A percentile compares a stretch with the other conserved stretches of the same genome.
Evolutionary conservation across 2,888 invertebrate species (phyloP).

Genomic region (Patella pellucida): DNA sequence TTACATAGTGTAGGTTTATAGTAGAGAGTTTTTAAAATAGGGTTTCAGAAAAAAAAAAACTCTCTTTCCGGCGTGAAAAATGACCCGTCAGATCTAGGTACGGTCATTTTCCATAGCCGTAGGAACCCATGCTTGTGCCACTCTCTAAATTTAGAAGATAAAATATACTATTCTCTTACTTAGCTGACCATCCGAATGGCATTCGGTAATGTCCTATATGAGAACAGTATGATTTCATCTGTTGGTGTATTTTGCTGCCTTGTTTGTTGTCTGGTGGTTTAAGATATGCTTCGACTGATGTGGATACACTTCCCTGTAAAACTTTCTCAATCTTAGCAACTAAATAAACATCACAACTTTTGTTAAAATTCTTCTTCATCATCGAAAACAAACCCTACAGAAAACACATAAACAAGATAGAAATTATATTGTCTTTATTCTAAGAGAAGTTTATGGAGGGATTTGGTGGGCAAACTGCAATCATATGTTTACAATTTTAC

Average conservation of each 20-base stretch:
- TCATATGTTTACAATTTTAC: too few relatives aligned
- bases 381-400: constrained; percentile 88
- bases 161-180: constrained; percentile 48
- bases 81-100: too few relatives aligned
- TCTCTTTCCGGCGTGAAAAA: too few relatives aligned
- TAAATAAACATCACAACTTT: constrained; percentile 87
- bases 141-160: too few relatives aligned
- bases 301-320: constrained; percentile 84
- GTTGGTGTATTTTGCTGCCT: constrained; percentile 74
- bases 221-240: constrained; percentile 83
- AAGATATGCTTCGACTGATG: constrained; percentile 88
- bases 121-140: too few relatives aligned
- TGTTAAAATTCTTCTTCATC: constrained; percentile 68
- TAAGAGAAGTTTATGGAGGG: too few relatives aligned
- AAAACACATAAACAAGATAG: not conserved
- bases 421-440: not conserved
- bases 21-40: too few relatives aligned
- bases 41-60: too few relatives aligned
- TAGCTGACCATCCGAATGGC: constrained; percentile 97
- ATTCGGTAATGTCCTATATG: constrained; percentile 90
- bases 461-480: too few relatives aligned
- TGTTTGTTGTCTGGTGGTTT: constrained; percentile 68
- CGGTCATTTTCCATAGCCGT: too few relatives aligned
- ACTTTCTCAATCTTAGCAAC: constrained; percentile 95
- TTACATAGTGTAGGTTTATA: too few relatives aligned